Conservation (phyloP, 2,888 invertebrate species). For the Tanytarsus gracilentus region DNA sequence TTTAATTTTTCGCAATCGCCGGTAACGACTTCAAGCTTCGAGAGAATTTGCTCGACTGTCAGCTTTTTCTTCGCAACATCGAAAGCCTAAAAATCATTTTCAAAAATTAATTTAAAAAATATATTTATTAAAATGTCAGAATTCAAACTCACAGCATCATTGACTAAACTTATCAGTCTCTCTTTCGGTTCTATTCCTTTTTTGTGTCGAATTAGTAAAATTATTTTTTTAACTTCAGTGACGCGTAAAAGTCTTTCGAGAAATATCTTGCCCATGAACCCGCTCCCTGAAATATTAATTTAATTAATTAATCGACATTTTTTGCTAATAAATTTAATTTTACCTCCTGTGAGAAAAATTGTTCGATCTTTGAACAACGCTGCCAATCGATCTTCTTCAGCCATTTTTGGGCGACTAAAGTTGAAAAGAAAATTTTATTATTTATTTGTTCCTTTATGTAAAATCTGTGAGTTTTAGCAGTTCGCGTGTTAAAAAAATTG, state of each 20-base stretch:
- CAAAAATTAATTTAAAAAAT: not conserved
- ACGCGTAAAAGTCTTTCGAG: constrained; percentile 45
- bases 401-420: not conserved
- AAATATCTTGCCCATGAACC: constrained; percentile 43
- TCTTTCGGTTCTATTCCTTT: constrained; percentile 71
- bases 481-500: too few species aligned
- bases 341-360: constrained; percentile 42
- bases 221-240: constrained; percentile 66
- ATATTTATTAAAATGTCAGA: not conserved
- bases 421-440: not conserved
- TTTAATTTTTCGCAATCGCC: constrained; percentile 63
- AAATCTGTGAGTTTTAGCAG: not conserved
- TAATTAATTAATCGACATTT: not conserved
- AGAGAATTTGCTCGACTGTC: constrained; percentile 53
- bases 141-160: constrained; percentile 60
- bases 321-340: not conserved
- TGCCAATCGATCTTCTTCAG: constrained; percentile 39
- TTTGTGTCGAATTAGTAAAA: constrained; percentile 74
- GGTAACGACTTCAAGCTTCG: constrained; percentile 59
- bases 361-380: constrained; percentile 38
- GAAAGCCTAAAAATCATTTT: constrained; percentile 50
- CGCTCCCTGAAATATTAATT: constrained; percentile 33
- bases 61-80: constrained; percentile 54
- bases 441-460: not conserved
- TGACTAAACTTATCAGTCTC: constrained; percentile 69